These are phyloP conservation scores for Mustela erminea DNA, from an alignment of 2,797 vertebrate genomes.

Conservation along the genomic window DNA sequence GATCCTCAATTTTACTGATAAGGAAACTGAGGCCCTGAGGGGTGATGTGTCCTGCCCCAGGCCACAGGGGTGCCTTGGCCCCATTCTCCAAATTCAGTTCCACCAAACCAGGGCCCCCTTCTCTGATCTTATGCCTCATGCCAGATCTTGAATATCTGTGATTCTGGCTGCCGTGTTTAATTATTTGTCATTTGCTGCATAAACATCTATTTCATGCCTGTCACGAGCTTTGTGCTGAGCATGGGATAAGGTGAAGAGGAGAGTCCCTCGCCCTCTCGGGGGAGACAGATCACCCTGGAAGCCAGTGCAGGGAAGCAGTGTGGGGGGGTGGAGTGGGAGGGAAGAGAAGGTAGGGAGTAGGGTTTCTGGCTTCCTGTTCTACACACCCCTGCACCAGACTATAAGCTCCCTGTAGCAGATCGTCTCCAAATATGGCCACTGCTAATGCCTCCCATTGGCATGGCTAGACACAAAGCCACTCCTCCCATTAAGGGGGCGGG, in stretches of 20 bases:
- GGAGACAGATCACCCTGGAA: neutral
- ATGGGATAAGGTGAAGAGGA: neutral
- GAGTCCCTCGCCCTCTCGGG: neutral
- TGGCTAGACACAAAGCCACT: neutral
- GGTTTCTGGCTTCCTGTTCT: neutral
- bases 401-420: neutral
- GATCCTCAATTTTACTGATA: neutral
- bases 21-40: neutral
- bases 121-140: neutral
- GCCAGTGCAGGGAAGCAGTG: no score
- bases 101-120: neutral
- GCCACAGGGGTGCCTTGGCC: neutral
- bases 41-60: neutral
- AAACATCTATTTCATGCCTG: neutral
- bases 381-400: neutral
- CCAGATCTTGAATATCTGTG: neutral
- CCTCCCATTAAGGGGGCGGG: neutral
- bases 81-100: neutral
- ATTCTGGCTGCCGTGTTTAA: neutral
- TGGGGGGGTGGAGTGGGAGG: neutral
- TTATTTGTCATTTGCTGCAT: neutral
- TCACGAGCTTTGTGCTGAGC: neutral
- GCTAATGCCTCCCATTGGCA: neutral
- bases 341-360: neutral
- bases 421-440: neutral